Evolutionary conservation across 2,113 vertebrate species (phyloP).

Genomic region (Paratilapia polleni): DNA sequence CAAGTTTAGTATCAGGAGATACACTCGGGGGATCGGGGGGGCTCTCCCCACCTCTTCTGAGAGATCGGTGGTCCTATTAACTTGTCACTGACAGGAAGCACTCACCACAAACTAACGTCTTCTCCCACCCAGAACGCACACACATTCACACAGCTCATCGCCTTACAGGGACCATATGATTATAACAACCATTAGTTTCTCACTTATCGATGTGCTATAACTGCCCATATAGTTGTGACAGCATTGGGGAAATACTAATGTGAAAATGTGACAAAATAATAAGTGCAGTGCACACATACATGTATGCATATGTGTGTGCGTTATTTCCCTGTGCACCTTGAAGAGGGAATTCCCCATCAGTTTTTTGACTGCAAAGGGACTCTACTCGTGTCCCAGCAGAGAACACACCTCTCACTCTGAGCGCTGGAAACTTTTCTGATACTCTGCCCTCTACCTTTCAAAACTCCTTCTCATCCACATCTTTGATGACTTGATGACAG

Average conservation of each 20-base stretch:
- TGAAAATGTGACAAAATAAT: constrained; percentile 15
- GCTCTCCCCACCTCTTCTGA: constrained; percentile 50
- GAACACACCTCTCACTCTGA: constrained; percentile 38
- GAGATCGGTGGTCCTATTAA: constrained; percentile 64
- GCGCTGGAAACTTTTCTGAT: constrained; percentile 54
- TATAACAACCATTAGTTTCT: not conserved
- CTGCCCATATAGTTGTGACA: not conserved
- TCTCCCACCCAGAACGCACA: constrained; percentile 48
- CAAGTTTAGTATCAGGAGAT: constrained; percentile 35
- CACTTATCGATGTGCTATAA: not conserved
- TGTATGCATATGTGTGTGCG: constrained; percentile 29
- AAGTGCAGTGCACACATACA: constrained; percentile 6
- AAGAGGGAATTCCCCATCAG: constrained; percentile 64
- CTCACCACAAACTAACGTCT: constrained; percentile 65
- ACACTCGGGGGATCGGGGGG: constrained; percentile 22
- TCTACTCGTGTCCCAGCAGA: constrained; percentile 24
- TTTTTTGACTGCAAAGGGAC: constrained; percentile 37
- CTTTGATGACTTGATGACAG: not conserved
- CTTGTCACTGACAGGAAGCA: constrained; percentile 71
- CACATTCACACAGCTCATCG: constrained; percentile 25
- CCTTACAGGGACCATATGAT: constrained; percentile 11
- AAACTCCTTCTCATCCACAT: not conserved
- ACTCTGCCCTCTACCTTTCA: not conserved
- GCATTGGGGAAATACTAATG: constrained; percentile 32
- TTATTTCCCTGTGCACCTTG: constrained; percentile 62